These are phyloP conservation scores for Aphaenogaster rudis DNA, from an alignment of 1,140 invertebrate genomes.

Conservation along the genomic window DNA sequence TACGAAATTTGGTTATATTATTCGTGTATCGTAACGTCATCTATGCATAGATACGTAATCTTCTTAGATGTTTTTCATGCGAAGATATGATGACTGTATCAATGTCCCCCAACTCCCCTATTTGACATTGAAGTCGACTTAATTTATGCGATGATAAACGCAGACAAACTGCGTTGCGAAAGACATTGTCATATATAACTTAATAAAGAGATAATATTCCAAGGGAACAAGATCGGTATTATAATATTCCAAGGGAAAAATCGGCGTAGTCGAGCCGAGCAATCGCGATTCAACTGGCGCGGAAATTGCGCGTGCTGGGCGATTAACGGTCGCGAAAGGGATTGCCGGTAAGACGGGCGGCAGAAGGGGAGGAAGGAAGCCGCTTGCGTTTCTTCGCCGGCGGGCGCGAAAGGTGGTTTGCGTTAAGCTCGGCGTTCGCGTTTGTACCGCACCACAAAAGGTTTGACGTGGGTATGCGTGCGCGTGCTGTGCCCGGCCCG, in stretches of 20 bases:
- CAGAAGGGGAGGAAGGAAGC: slow-evolving; percentile 17
- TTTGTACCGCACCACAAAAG: slow-evolving; percentile 39
- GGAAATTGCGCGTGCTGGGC: background rate
- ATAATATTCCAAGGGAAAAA: background rate
- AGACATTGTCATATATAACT: background rate
- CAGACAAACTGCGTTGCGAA: background rate
- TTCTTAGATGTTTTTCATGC: too few species aligned
- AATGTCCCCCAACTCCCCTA: too few species aligned
- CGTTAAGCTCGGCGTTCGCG: background rate
- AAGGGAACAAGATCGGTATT: background rate
- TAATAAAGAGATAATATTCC: background rate
- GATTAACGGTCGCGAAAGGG: slow-evolving; percentile 3
- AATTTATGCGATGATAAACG: background rate
- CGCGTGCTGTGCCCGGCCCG: slow-evolving; percentile 51
- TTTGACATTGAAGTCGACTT: background rate
- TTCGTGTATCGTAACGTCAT: too few species aligned
- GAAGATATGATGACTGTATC: too few species aligned
- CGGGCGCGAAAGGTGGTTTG: background rate
- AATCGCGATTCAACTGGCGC: background rate
- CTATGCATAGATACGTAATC: too few species aligned
- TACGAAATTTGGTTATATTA: too few species aligned
- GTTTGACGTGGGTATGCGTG: slow-evolving; percentile 38
- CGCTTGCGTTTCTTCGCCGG: background rate
- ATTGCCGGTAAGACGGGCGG: background rate
- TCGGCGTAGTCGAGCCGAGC: background rate